Base-by-base conservation (phyloP, 1,140 invertebrate species). In the Lordiphosa clarofinis region DNA sequence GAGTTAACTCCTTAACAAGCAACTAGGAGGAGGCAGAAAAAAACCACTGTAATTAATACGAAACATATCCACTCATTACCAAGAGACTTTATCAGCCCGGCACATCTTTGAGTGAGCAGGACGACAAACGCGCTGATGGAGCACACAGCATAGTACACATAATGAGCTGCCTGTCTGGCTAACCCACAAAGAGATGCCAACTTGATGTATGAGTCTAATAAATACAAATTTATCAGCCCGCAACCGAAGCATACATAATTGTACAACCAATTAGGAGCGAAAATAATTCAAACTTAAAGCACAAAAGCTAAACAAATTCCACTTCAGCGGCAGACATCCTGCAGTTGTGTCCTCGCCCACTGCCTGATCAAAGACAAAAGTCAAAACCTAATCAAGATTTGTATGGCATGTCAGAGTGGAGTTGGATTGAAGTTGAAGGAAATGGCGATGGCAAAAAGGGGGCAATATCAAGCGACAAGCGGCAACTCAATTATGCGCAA, bases 121-220 rank as follows among this genome's bases (percentile, higher is more conserved):
- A 62, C 60, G 28, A 48, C 28, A 52, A 62, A 46, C 15, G 12
- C 43, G 35, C n/a, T 11, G n/a, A 31, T 24, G 54, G 12, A 19
- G 31, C 6, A 10, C 15, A 39, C 35, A 21, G 39, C 47, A 36
- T 13, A 13, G 6, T 38, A 21, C 35, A 38, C 42, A n/a, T 28
- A 31, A 31, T 31, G 28, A 31, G 28, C 28, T 31, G 28, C 28
- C 28, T 31, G 28, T 31, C 28, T 31, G 28, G 28, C 28, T 31
- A 35, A 15, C 21, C 38, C 47, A 31, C 50, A 48, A 47, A 61
- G 56, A 56, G 72, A 71, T 70, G 73, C 55, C 73, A 63, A 50
- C 67, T 72, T 78, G 73, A 78, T 72, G 73, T 72, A 76, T 78
- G 58, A 60, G 63, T 73, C 60, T 76, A 78, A 76, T 78, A 76